Base-by-base conservation (phyloP, 2,797 vertebrate genomes). In the Muscicapa striata region DNA sequence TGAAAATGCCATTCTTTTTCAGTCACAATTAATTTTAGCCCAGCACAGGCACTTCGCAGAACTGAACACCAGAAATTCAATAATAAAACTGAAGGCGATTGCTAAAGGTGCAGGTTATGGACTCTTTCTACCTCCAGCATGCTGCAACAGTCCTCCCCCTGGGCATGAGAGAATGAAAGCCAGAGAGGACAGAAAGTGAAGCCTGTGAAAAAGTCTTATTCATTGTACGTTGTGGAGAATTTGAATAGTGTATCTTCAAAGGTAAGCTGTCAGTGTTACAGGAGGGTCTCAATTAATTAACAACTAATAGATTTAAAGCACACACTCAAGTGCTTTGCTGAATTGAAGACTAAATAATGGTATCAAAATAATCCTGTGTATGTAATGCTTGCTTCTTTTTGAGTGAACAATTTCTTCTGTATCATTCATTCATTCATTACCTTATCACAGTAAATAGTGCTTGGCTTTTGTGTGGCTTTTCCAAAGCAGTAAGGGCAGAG, bases 1-100 rank as follows among this genome's bases (percentile, higher is more conserved):
- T 93, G 95, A 96, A 97, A 94, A 97, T 95, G 84, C 72, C 87
- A 95, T 93, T 97, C 90, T 95, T 97, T 92, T 97, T 92, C 94
- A 94, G 92, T 89, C 82, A 94, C 89, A 95, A 94, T 93, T 95
- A 93, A 93, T 93, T 95, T 94, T 90, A 94, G 72, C 86, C 84
- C 75, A 90, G 40, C 79, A 54, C 49, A 91, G 79, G 41, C 46
- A 74, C 81, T 92, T 83, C 41, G 73, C n/a, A 69, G 59, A 70
- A 78, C 62, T 27, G 41, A 77, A 88, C 92, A 46, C 5, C 45
- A 72, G 58, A 83, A 92, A 82, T 90, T 68, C 58, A 82, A 70
- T 58, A 68, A 59, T 66, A 55, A 89, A 89, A 61, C 7, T 29
- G 64, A 84, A 83, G 49, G 49, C 1, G 0, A 58, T 40, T 63